These are phyloP conservation scores for Rhagophthalmus giganteus DNA, from an alignment of 2,888 invertebrate genomes.

Conservation along the genomic window DNA sequence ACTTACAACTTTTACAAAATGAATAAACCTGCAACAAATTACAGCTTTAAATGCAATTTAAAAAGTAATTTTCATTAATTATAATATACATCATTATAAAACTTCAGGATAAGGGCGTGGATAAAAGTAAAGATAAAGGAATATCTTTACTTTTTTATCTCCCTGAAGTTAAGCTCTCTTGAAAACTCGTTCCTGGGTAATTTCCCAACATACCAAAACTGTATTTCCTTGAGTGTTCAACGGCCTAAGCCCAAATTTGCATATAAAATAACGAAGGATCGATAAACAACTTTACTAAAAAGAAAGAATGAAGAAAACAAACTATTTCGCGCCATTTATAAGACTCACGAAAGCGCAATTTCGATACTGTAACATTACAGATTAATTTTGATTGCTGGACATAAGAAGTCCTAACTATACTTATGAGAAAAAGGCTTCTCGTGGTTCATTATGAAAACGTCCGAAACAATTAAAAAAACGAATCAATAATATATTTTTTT, in stretches of 20 bases:
- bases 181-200: conserved; percentile 45
- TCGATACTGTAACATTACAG: too few species aligned
- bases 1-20: conserved; percentile 21
- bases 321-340: conserved; percentile 14
- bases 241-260: conserved; percentile 32
- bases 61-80: conserved; percentile 33
- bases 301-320: conserved; percentile 16
- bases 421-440: too few species aligned
- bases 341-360: too few species aligned
- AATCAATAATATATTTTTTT: too few species aligned
- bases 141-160: conserved; percentile 30
- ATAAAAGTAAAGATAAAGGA: conserved; percentile 28
- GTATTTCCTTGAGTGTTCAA: conserved; percentile 43
- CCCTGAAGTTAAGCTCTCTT: conserved; percentile 38
- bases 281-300: conserved; percentile 19
- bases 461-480: too few species aligned
- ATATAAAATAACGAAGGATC: conserved; percentile 29
- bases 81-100: conserved; percentile 31
- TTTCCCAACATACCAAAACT: conserved; percentile 46
- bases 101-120: conserved; percentile 18
- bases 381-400: too few species aligned
- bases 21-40: conserved; percentile 26
- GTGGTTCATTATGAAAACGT: too few species aligned
- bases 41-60: conserved; percentile 27
- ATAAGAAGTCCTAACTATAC: too few species aligned